These are phyloP conservation scores for Drosophila neotestacea DNA, from an alignment of 2,888 invertebrate species.

Conservation along the genomic window DNA sequence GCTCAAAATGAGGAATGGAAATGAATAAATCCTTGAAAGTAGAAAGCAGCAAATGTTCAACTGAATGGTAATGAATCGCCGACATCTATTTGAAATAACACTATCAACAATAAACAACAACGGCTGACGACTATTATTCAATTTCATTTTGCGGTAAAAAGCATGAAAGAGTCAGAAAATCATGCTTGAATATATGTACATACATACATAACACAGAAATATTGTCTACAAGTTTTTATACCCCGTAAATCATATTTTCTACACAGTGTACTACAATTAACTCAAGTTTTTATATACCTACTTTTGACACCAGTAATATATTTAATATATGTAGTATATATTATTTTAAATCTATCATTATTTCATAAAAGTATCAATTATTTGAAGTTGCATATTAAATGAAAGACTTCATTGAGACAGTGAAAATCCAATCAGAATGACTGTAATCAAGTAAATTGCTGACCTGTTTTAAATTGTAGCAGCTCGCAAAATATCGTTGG, in stretches of 20 bases:
- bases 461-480: not conserved
- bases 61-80: constrained; percentile 1
- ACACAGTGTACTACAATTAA: no score
- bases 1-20: not conserved
- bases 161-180: not conserved
- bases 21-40: constrained; percentile 5
- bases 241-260: no score
- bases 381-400: not conserved
- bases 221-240: not conserved
- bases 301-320: not conserved
- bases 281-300: no score
- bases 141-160: constrained; percentile 5
- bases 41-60: not conserved
- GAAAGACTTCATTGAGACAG: not conserved
- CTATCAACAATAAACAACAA: constrained; percentile 11
- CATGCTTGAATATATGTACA: not conserved
- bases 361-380: not conserved
- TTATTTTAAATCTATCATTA: not conserved
- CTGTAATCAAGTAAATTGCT: not conserved
- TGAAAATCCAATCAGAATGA: not conserved
- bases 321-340: not conserved
- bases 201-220: not conserved
- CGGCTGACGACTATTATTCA: constrained; percentile 1
- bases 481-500: not conserved
- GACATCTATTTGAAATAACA: not conserved